Conservation (phyloP, 1,140 invertebrate genomes). For the Octopus sinensis region DNA sequence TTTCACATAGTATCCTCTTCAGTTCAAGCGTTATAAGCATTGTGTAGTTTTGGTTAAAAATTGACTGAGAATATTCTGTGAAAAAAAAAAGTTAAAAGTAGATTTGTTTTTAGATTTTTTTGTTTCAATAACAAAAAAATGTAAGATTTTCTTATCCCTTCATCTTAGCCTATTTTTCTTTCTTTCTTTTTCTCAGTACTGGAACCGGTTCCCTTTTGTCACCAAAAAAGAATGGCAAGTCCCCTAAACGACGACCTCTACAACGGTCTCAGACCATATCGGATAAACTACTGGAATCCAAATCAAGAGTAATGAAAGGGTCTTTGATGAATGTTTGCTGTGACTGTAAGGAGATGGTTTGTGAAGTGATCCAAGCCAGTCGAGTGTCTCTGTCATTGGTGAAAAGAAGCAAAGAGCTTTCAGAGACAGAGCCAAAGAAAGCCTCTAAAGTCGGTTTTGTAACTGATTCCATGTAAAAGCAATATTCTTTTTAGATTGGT, state of each 20-base stretch:
- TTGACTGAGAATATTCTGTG: no score
- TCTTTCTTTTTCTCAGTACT: background rate
- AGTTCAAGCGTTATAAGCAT: no score
- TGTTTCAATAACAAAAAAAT: no score
- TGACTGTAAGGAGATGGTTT: constrained; percentile 90
- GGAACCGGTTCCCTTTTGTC: background rate
- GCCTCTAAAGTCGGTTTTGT: no score
- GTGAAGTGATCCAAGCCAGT: constrained; percentile 76
- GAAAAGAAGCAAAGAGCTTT: background rate
- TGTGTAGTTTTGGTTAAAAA: no score
- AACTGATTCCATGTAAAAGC: no score
- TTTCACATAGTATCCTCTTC: no score
- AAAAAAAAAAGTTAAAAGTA: no score
- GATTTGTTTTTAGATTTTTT: no score
- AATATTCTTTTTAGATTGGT: no score
- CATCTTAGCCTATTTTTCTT: background rate
- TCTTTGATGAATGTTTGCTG: constrained; percentile 85
- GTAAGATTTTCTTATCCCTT: no score
- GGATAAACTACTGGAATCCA: background rate
- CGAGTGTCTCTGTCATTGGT: constrained; percentile 40
- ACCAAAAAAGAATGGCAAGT: background rate
- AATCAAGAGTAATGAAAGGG: constrained; percentile 67
- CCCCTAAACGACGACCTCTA: background rate
- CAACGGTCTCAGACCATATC: background rate
- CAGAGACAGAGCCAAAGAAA: background rate